Base-by-base conservation (phyloP, 2,797 vertebrate genomes). In the Gadopsis bispinosus region DNA sequence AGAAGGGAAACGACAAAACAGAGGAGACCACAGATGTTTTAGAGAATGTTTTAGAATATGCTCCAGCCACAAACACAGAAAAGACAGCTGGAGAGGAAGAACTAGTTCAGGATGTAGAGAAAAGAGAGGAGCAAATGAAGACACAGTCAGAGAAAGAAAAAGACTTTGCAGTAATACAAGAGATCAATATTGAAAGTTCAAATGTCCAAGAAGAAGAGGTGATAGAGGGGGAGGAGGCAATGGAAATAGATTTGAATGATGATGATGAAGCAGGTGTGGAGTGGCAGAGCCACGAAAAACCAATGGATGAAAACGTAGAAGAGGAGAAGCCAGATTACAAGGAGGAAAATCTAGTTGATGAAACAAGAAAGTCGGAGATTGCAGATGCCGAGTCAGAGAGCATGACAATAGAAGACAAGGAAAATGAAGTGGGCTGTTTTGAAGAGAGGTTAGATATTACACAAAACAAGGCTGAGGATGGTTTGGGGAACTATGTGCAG, bases 391-490 rank as follows among this genome's bases (percentile, higher is more conserved):
- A 75, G 12, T 74, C 72, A 31, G 75, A 71, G 39, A 60, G 20
- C 41, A 2, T 50, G 37, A 58, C 16, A 26, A 45, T 33, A 17
- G 60, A 82, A 50, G 51, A 53, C 3, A 48, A 10, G 26, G 50
- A 20, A 73, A 78, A 78, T 69, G 73, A 81, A 58, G 43, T 9
- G 6, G 9, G 4, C n/a, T 61, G 55, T 73, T 79, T 64, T 47
- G 68, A 77, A 13, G 61, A 70, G 47, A 79, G 61, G 41, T 79
- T 73, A 55, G 80, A 77, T 47, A 29, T 76, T 2, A 17, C 16
- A 17, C 82, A 71, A 80, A 86, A 60, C 60, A 62, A 75, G 53
- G 50, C 9, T 13, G 66, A 72, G 55, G 78, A 73, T 37, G 60
- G 39, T 73, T 73, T 14, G 39, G 45, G 80, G 72, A 75, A 56